Percentiles rank a stretch among this genome's conserved stretches.
phyloP scores from a whole-genome alignment of 2,797 vertebrate genomes.

The Buphagus erythrorhynchus region DNA sequence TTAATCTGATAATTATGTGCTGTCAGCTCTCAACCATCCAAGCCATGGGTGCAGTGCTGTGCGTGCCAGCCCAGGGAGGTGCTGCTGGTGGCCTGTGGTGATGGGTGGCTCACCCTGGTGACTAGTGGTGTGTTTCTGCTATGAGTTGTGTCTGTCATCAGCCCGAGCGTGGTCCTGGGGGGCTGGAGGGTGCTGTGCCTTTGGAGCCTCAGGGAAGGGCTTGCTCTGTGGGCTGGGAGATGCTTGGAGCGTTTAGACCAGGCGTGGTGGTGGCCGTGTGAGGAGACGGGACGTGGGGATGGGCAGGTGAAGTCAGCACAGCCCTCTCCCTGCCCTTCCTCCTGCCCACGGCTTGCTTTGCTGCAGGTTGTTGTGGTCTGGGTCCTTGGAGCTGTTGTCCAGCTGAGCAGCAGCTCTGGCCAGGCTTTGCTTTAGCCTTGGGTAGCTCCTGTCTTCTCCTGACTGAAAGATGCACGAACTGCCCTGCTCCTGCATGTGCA shows the following conservation, averaged over 20 bases:
- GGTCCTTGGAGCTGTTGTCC: background rate
- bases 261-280: background rate
- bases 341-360: background rate
- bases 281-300: background rate
- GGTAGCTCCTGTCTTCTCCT: background rate
- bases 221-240: background rate
- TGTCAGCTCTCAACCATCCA: fast-evolving
- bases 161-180: fast-evolving
- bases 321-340: background rate
- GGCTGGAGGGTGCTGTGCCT: background rate
- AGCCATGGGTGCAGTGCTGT: background rate
- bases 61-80: background rate
- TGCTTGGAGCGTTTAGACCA: fast-evolving
- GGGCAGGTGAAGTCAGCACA: background rate
- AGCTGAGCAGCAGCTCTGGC: background rate
- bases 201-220: background rate
- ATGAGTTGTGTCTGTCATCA: background rate
- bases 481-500: background rate
- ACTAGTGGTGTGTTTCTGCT: background rate
- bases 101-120: background rate
- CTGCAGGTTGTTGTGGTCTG: background rate
- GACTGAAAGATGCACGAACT: background rate
- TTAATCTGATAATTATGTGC: background rate
- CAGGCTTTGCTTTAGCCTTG: background rate
- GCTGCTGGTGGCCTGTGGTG: background rate